Base-by-base conservation (phyloP, 2,113 vertebrate species). In the Aegypius monachus region DNA sequence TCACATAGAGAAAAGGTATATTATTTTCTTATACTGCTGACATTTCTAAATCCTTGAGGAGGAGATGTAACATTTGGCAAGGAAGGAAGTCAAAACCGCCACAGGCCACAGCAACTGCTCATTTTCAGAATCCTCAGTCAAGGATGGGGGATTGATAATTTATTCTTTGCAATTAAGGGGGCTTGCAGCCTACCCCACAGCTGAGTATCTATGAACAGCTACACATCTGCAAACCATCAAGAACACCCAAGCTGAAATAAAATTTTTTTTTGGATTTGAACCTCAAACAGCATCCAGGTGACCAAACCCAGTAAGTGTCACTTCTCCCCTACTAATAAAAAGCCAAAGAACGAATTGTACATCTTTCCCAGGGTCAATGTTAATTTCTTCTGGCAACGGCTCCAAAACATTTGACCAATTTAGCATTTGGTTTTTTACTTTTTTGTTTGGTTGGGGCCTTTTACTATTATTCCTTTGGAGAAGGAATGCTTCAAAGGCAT, bases 291-390 rank as follows among this genome's bases (percentile, higher is more conserved):
- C 13, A 5, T 47, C 85, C 13, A 10, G 81, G 63, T n/a, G 55
- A 90, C 48, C 67, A 68, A 93, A 78, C 10, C 52, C 45, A 47
- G 31, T 40, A 53, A 72, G 65, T 67, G 70, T 43, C 61, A 90
- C 52, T 87, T 93, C 72, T 94, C 80, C 66, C 45, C 61, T 79
- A 75, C 62, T 75, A 84, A 81, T 81, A 86, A 90, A 94, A 93
- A 62, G 16, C 65, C 27, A 71, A 86, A 82, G 50, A 96, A 95
- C 6, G 3, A 82, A 71, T 88, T 82, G 83, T 90, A 83, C 45
- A 93, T 38, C 32, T 88, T 90, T 73, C 55, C 55, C 59, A 86
- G 75, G 62, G 74, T 80, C 62, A 77, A 25, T 3, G 2, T 23
- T 80, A n/a, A 83, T 83, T 90, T 92, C 68, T 92, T 79, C 70